A percentile compares a stretch with the other conserved stretches of the same genome.
Evolutionary conservation across 2,888 invertebrate species (phyloP).

Genomic region (Azorinus chamasolen): DNA sequence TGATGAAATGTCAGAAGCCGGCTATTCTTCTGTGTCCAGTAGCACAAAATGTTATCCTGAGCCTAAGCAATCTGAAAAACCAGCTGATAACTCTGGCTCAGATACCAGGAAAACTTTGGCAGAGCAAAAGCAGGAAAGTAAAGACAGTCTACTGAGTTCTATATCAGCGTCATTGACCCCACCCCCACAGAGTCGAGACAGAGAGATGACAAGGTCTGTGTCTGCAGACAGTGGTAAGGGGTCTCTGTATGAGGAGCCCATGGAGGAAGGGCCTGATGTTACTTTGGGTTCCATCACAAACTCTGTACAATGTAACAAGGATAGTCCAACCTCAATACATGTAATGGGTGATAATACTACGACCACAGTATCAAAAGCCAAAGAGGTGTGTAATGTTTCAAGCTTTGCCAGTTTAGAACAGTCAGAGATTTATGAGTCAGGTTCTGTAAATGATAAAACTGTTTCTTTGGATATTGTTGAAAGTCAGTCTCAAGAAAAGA

Average conservation of each 20-base stretch:
- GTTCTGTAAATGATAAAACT: too few relatives aligned
- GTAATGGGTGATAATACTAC: not conserved
- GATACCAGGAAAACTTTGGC: constrained; percentile 33
- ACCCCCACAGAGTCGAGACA: constrained; percentile 42
- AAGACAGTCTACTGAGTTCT: constrained; percentile 75
- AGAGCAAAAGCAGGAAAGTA: constrained; percentile 70
- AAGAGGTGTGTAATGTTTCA: too few relatives aligned
- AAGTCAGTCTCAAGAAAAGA: too few relatives aligned
- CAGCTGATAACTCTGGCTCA: constrained; percentile 5
- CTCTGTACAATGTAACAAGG: not conserved
- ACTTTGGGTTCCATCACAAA: not conserved
- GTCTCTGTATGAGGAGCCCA: constrained; percentile 70
- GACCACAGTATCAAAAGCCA: not conserved
- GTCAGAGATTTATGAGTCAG: too few relatives aligned
- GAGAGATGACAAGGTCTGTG: constrained; percentile 68
- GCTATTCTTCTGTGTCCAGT: constrained; percentile 70
- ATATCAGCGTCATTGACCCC: constrained; percentile 56
- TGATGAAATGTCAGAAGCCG: constrained; percentile 59
- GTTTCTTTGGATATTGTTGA: too few relatives aligned
- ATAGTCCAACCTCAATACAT: not conserved
- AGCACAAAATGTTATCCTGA: constrained; percentile 65
- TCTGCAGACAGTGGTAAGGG: constrained; percentile 80
- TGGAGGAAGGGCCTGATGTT: constrained; percentile 23
- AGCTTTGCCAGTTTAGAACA: too few relatives aligned
- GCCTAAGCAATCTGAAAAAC: not conserved